These are phyloP conservation scores for Thalassophryne amazonica DNA, from an alignment of 2,797 vertebrate species.

Conservation along the genomic window DNA sequence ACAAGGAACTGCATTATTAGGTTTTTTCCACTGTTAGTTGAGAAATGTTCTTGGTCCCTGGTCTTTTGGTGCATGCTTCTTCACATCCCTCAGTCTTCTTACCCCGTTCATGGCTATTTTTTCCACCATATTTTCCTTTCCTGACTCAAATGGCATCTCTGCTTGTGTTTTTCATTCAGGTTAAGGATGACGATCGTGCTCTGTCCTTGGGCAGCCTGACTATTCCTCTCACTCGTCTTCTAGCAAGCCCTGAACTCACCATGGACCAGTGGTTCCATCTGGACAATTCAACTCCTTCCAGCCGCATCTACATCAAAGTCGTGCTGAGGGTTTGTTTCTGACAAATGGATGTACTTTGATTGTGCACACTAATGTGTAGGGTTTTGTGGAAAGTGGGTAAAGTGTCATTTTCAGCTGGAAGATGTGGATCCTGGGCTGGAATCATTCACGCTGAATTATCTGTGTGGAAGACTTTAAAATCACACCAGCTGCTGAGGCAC, in stretches of 20 bases:
- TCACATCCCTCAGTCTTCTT: not conserved
- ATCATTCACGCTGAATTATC: not conserved
- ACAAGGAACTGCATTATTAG: no score
- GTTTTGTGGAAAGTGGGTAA: not conserved
- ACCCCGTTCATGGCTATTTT: not conserved
- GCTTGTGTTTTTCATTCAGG: constrained; percentile 62
- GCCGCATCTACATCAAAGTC: constrained; percentile 86
- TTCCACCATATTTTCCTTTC: not conserved
- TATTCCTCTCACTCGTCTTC: constrained; percentile 80
- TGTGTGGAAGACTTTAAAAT: constrained; percentile 7
- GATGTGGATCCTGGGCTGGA: not conserved
- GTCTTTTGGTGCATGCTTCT: no score
- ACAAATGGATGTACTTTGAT: not conserved
- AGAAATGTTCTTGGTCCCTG: no score
- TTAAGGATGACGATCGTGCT: constrained; percentile 88
- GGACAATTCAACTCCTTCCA: constrained; percentile 81
- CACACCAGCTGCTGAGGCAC: not conserved
- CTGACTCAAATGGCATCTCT: not conserved
- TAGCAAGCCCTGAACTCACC: constrained; percentile 78
- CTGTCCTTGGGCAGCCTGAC: constrained; percentile 80
- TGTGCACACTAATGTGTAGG: not conserved
- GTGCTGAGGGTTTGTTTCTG: constrained; percentile 83
- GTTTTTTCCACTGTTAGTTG: no score
- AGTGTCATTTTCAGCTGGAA: not conserved
- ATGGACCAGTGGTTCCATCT: constrained; percentile 93